These are phyloP conservation scores for Odontomachus brunneus DNA, from an alignment of 1,140 invertebrate genomes.

Conservation along the genomic window DNA sequence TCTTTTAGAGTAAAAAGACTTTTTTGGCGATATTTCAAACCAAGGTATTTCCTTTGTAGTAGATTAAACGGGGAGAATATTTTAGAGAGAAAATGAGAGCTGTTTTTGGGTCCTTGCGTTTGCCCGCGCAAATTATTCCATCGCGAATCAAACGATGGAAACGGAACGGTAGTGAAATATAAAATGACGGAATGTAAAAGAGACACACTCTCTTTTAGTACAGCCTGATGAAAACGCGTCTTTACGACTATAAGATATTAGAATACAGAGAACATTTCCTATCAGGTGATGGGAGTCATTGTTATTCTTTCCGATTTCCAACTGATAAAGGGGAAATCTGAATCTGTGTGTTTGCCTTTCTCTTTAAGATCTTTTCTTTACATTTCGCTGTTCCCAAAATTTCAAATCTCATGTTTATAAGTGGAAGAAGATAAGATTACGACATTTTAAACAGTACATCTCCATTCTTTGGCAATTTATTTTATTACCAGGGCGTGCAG, in stretches of 20 bases:
- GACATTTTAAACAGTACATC: too few species aligned
- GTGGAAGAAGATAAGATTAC: too few species aligned
- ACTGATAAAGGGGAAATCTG: neutral
- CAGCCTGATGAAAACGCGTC: constrained; percentile 6
- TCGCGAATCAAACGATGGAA: neutral
- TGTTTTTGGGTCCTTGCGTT: constrained; percentile 47
- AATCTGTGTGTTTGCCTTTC: too few species aligned
- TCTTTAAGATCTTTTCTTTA: too few species aligned
- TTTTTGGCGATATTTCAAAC: too few species aligned
- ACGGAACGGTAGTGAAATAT: constrained; percentile 1
- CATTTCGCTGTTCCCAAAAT: too few species aligned
- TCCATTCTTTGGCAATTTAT: too few species aligned
- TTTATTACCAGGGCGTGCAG: too few species aligned
- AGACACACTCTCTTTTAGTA: neutral
- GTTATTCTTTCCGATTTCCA: neutral
- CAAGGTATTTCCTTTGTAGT: too few species aligned
- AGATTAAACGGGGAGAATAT: too few species aligned
- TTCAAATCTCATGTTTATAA: too few species aligned
- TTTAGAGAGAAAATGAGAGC: neutral
- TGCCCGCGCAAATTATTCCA: constrained; percentile 38
- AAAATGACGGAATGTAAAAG: constrained; percentile 16
- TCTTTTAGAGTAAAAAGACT: too few species aligned
- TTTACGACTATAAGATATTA: constrained; percentile 16
- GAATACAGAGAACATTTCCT: neutral
- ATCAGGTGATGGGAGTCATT: constrained; percentile 15